Conservation (phyloP, 2,797 vertebrate species). For the Tadarida brasiliensis region DNA sequence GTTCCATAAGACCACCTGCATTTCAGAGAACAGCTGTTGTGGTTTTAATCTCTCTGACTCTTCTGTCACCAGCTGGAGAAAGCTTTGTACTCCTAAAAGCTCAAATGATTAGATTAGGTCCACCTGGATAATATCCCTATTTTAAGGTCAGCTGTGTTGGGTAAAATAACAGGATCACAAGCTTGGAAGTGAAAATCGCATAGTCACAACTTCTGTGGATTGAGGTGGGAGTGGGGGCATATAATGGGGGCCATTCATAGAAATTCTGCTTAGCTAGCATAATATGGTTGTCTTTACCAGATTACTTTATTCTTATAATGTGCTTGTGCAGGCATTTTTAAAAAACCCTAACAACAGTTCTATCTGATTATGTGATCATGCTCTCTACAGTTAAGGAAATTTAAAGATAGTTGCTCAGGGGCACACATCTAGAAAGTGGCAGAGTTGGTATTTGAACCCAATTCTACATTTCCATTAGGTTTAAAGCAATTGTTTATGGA, state of each 20-base stretch:
- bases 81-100: not conserved
- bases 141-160: slow-evolving; percentile 9
- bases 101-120: not conserved
- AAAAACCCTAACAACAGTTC: not conserved
- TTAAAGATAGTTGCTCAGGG: not conserved
- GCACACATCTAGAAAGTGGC: not conserved
- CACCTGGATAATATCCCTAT: not conserved
- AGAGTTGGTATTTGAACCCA: not conserved
- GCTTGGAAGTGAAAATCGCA: not conserved
- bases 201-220: not conserved
- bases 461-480: slow-evolving; percentile 22
- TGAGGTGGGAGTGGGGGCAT: not conserved
- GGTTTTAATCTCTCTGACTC: not conserved
- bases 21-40: not conserved
- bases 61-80: not conserved
- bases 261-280: not conserved
- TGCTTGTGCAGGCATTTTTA: not conserved
- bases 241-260: not conserved
- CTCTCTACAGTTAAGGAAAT: slow-evolving; percentile 32
- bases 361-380: not conserved
- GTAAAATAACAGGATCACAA: not conserved
- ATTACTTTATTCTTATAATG: slow-evolving; percentile 46
- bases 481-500: not conserved
- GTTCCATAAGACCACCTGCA: not conserved
- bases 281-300: not conserved